Evolutionary conservation across 2,888 invertebrate species (phyloP).

Genomic region (Polydesmus complanatus): DNA sequence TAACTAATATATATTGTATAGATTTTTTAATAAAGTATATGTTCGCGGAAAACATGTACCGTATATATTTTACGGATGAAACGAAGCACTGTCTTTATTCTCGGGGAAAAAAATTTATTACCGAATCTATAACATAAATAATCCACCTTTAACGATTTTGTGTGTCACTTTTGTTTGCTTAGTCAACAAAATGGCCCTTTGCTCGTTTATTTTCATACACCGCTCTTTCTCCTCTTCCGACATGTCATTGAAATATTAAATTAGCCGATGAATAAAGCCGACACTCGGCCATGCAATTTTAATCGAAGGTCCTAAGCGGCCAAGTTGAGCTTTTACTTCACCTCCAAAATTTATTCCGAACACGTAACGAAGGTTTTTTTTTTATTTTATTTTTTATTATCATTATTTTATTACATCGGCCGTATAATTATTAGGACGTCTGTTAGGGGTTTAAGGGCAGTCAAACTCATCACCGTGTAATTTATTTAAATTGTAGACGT

Average conservation of each 20-base stretch:
- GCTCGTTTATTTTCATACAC: neutral
- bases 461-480: neutral
- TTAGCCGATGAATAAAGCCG: neutral
- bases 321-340: too few species aligned
- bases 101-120: neutral
- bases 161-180: neutral
- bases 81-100: too few species aligned
- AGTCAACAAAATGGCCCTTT: neutral
- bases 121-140: neutral
- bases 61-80: too few species aligned
- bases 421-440: too few species aligned
- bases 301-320: neutral
- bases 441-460: too few species aligned
- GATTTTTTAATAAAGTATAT: too few species aligned
- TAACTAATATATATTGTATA: too few species aligned
- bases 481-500: neutral
- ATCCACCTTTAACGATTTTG: neutral
- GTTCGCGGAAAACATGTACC: too few species aligned
- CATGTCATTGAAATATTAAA: neutral
- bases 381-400: neutral
- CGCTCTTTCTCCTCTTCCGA: neutral
- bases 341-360: neutral
- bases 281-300: neutral
- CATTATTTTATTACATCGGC: too few species aligned
- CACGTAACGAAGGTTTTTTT: neutral